Base-by-base conservation (phyloP, 1,140 invertebrate species). In the Drosophila truncata region DNA sequence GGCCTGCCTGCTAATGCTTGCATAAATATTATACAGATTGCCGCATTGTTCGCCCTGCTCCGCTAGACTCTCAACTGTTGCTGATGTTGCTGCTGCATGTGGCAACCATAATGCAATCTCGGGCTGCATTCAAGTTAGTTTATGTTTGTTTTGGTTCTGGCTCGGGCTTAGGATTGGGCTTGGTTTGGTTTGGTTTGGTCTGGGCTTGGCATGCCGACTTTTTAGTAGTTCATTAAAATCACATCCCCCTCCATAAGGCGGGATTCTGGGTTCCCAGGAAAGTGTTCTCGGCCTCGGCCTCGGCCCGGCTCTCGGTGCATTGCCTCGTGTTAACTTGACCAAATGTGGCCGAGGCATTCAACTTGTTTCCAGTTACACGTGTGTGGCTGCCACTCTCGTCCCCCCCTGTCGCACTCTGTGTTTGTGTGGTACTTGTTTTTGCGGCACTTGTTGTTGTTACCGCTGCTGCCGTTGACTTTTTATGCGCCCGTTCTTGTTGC, bases 151-250 rank as follows among this genome's bases (percentile, higher is more conserved):
- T 78, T 80, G 52, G 52, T 55, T 25, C 33, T 31, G 31, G 50
- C 18, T 35, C 20, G 50, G 50, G 33, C 52, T 55, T 37, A n/a
- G 52, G 52, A 23, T 37, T 37, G 14, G 33, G 33, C 3, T 50
- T 50, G 47, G 25, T 50, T 50, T 16, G 25, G 20, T 18, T 31
- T 31, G 49, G 49, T 23, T 16, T 33, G 73, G 46, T 76, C 66
- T 58, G 49, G 59, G 47, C 72, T 42, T 76, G 70, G 54, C 52
- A 75, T 77, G 65, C 80, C 65, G 67, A 79, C 83, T 69, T 80
- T 81, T 87, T 78, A 87, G 84, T 84, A 75, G 80, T 88, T 88
- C 85, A 88, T 88, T 88, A 88, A 88, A 88, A 84, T 88, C 72
- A 78, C 81, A 88, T 80, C 23, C 35, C 16, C 52, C 33, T 39